These are phyloP conservation scores for Parnassius orleans DNA, from an alignment of 2,888 invertebrate species.

Conservation along the genomic window DNA sequence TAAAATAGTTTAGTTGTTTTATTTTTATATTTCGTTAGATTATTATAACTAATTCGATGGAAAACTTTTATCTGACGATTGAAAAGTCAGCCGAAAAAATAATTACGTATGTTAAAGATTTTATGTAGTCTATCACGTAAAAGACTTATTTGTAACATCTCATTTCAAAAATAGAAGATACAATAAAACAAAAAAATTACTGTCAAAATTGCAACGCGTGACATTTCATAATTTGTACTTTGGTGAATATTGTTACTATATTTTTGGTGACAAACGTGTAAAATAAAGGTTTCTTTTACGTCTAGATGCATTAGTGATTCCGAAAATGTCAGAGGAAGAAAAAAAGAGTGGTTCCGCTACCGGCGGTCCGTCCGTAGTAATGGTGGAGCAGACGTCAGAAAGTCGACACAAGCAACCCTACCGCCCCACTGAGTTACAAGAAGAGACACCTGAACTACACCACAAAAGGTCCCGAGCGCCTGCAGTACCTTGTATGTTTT, in stretches of 20 bases:
- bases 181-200: conserved; percentile 51
- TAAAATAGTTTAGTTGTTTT: too few species aligned
- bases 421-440: conserved; percentile 49
- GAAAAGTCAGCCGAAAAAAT: too few species aligned
- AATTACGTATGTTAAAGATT: too few species aligned
- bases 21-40: too few species aligned
- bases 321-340: conserved; percentile 67
- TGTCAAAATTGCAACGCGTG: conserved; percentile 71
- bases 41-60: too few species aligned
- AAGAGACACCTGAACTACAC: conserved; percentile 45
- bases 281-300: conserved; percentile 37
- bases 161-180: conserved; percentile 64
- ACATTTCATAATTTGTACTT: conserved; percentile 59
- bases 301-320: conserved; percentile 55
- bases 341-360: conserved; percentile 44
- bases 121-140: not conserved
- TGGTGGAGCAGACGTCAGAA: conserved; percentile 51
- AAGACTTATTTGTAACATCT: conserved; percentile 22
- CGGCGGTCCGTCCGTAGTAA: conserved; percentile 42
- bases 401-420: conserved; percentile 50
- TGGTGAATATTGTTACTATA: conserved; percentile 52
- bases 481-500: conserved; percentile 55
- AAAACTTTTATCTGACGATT: too few species aligned
- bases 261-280: conserved; percentile 53
- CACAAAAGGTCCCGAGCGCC: conserved; percentile 59